A percentile compares a stretch with the other conserved stretches of the same genome.
phyloP scores from a whole-genome alignment of 2,888 invertebrate species.

The Xanthorhoe designata region DNA sequence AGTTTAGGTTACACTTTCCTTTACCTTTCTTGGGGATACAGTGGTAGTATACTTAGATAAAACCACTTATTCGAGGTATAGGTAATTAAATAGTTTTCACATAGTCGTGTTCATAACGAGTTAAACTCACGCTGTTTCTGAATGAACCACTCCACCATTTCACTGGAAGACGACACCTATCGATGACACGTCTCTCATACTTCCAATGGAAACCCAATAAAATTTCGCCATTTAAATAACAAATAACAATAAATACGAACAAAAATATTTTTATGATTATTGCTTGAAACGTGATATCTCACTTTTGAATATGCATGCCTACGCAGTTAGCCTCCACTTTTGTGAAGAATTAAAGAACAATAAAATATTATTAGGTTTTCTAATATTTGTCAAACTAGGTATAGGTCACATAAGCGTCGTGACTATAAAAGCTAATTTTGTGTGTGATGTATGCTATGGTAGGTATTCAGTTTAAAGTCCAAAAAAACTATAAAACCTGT shows the following conservation, averaged over 20 bases:
- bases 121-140: background rate
- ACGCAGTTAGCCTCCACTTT: constrained; percentile 17
- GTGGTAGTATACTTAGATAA: too few species aligned
- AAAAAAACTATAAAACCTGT: constrained; percentile 1
- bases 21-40: too few species aligned
- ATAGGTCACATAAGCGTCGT: background rate
- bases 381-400: background rate
- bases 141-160: background rate
- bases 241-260: constrained; percentile 38
- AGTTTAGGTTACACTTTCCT: too few species aligned
- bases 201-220: constrained; percentile 31
- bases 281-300: constrained; percentile 40
- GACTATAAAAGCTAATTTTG: background rate
- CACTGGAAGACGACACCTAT: constrained; percentile 11
- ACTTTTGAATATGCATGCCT: constrained; percentile 34
- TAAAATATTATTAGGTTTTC: constrained; percentile 1
- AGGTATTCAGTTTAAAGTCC: background rate
- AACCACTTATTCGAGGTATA: too few species aligned
- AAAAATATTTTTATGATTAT: constrained; percentile 44
- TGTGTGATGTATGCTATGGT: background rate
- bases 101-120: background rate
- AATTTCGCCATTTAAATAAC: constrained; percentile 41
- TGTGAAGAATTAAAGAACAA: constrained; percentile 8
- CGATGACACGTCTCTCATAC: constrained; percentile 23
- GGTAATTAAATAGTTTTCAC: background rate